These are phyloP conservation scores for Chrysolophus pictus DNA, from an alignment of 2,797 vertebrate genomes.

Conservation along the genomic window DNA sequence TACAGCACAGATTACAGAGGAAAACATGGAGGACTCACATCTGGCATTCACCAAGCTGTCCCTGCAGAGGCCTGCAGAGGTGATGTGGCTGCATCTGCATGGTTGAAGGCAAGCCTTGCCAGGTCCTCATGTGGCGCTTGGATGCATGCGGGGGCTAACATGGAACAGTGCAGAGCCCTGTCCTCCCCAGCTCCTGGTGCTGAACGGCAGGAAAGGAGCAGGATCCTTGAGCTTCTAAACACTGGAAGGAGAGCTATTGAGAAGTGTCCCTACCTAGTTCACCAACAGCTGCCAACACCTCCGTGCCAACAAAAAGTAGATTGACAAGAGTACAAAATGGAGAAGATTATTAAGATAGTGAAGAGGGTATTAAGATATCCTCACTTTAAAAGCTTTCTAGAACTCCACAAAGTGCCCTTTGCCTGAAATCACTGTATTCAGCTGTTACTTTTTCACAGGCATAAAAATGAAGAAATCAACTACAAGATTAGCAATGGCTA, in stretches of 20 bases:
- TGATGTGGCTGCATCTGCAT: rapidly evolving
- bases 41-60: background rate
- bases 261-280: background rate
- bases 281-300: background rate
- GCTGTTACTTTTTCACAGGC: background rate
- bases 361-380: background rate
- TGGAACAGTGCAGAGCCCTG: background rate
- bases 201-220: background rate
- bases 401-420: background rate
- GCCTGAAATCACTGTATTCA: background rate
- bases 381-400: background rate
- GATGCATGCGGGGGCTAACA: background rate
- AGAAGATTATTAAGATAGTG: background rate
- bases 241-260: background rate
- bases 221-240: background rate
- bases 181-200: background rate
- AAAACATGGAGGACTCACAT: background rate
- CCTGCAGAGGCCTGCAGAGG: background rate
- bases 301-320: background rate
- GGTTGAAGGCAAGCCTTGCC: background rate
- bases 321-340: background rate
- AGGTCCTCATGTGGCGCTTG: rapidly evolving
- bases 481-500: background rate
- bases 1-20: background rate
- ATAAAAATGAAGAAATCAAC: background rate